phyloP scores from a whole-genome alignment of 64 coral and sea anemone genomes.

The Pocillopora damicornis region DNA sequence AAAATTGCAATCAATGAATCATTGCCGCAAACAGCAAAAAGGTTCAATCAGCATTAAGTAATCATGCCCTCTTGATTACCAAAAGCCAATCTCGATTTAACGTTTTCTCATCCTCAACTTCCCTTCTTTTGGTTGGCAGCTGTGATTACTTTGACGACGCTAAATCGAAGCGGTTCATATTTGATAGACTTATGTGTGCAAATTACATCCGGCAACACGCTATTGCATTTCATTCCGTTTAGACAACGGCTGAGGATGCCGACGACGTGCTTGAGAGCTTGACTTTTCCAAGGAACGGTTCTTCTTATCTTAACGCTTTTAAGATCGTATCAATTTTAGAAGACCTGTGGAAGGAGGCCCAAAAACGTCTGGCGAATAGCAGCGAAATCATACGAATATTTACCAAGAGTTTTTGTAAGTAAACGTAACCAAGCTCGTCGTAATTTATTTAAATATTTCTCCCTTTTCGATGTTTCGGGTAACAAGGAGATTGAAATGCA shows the following conservation, averaged over 20 bases:
- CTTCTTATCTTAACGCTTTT: constrained; percentile 24
- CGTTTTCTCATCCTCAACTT: background rate
- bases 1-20: no score
- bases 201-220: no score
- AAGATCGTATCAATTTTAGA: constrained; percentile 21
- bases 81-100: background rate
- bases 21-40: no score
- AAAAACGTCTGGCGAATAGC: background rate
- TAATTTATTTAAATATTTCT: no score
- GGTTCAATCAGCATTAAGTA: no score
- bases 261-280: background rate
- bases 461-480: no score
- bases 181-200: no score
- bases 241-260: background rate
- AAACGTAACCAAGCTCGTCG: background rate
- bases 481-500: no score
- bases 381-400: constrained; percentile 15
- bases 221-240: background rate
- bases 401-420: constrained; percentile 31
- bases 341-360: constrained; percentile 19
- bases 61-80: no score
- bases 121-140: no score
- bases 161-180: no score
- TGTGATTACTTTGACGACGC: no score
- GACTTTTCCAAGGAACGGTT: background rate